These are phyloP conservation scores for Gadopsis marmoratus DNA, from an alignment of 2,797 vertebrate genomes.

Conservation along the genomic window DNA sequence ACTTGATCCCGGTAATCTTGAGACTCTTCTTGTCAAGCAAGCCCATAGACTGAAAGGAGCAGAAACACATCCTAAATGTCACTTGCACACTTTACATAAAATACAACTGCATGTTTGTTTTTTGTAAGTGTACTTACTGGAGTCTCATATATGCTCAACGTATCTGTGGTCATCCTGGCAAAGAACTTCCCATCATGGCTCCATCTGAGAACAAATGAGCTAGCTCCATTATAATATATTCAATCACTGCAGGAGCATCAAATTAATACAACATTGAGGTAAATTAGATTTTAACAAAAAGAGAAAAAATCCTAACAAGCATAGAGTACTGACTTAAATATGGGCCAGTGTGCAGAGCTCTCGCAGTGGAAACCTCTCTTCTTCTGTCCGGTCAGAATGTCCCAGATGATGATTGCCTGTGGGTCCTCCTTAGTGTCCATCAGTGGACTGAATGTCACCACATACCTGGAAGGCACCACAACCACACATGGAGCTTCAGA, in stretches of 20 bases:
- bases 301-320: background rate
- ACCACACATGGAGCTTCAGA: background rate
- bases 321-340: slow-evolving; percentile 92
- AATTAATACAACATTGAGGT: background rate
- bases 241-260: background rate
- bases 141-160: slow-evolving; percentile 97
- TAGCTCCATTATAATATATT: slow-evolving; percentile 8
- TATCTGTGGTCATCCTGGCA: slow-evolving; percentile 96
- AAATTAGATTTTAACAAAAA: background rate
- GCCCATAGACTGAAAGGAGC: slow-evolving; percentile 92
- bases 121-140: slow-evolving; percentile 86
- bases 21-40: slow-evolving; percentile 98
- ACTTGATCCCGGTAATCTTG: slow-evolving; percentile 98
- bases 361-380: slow-evolving; percentile 99
- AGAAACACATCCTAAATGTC: slow-evolving; percentile 32
- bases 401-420: slow-evolving; percentile 99
- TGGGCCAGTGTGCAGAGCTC: slow-evolving; percentile 99
- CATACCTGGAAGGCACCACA: slow-evolving; percentile 84
- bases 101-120: background rate
- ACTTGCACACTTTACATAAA: background rate
- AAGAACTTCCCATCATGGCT: slow-evolving; percentile 99
- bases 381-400: slow-evolving; percentile 97
- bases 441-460: slow-evolving; percentile 97
- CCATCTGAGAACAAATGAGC: slow-evolving; percentile 86
- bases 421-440: slow-evolving; percentile 99